Conservation (phyloP, 2,113 vertebrate species). For the Hippocampus comes region DNA sequence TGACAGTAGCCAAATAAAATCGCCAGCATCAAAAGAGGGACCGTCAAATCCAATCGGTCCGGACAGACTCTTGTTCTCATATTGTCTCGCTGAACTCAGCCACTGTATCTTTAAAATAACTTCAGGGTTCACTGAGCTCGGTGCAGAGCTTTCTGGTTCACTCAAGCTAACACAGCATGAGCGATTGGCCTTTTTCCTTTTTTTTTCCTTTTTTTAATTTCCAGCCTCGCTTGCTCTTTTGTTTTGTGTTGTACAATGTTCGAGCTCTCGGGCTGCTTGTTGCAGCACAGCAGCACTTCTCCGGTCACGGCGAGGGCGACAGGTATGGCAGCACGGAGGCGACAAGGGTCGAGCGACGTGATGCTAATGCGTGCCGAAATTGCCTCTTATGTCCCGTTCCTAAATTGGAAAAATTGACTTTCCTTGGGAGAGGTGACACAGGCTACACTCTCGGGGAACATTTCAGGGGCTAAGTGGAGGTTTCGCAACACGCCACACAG, state of each 20-base stretch:
- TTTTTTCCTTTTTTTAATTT: not conserved
- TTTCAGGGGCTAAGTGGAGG: slow-evolving; percentile 64
- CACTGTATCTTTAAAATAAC: slow-evolving; percentile 63
- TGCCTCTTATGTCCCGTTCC: slow-evolving; percentile 58
- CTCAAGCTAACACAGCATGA: slow-evolving; percentile 55
- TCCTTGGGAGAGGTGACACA: slow-evolving; percentile 64
- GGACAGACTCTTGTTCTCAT: slow-evolving; percentile 12
- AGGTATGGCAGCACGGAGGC: slow-evolving; percentile 44
- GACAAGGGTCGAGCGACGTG: slow-evolving; percentile 52
- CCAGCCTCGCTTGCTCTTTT: not conserved
- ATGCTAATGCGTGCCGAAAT: slow-evolving; percentile 65
- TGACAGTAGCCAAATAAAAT: not conserved
- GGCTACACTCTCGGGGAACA: slow-evolving; percentile 51
- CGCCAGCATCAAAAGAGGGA: slow-evolving; percentile 10
- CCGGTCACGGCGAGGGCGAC: slow-evolving; percentile 8
- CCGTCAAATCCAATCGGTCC: slow-evolving; percentile 9
- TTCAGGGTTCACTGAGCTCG: slow-evolving; percentile 56
- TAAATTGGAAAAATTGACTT: slow-evolving; percentile 77
- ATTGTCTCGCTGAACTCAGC: slow-evolving; percentile 47
- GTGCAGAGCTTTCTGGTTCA: slow-evolving; percentile 51
- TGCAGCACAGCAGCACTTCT: slow-evolving; percentile 29
- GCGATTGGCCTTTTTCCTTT: slow-evolving; percentile 41
- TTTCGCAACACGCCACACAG: slow-evolving; percentile 55
- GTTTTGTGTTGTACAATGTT: slow-evolving; percentile 55
- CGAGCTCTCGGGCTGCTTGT: slow-evolving; percentile 50